Evolutionary conservation across 2,113 vertebrate genomes (phyloP).

Genomic region (Parus major): DNA sequence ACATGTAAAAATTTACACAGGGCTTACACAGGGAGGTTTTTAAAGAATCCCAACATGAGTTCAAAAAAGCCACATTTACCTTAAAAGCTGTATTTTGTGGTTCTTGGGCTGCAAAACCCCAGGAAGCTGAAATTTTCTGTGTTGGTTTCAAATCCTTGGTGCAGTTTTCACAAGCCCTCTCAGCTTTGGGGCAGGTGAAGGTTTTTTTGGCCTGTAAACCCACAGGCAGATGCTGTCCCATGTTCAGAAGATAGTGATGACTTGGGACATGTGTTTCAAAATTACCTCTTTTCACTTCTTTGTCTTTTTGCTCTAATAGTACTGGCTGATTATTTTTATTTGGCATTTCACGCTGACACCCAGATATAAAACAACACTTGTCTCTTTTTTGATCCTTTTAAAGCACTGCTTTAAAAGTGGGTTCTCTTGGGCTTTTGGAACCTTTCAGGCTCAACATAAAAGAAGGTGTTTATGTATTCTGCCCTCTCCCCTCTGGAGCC

Average conservation of each 20-base stretch:
- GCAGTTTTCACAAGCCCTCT: accelerated
- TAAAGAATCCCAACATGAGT: accelerated
- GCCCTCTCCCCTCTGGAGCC: neutral
- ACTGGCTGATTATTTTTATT: neutral
- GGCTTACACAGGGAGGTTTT: neutral
- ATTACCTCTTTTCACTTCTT: neutral
- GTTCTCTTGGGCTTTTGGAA: conserved; percentile 13
- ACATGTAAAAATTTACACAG: accelerated
- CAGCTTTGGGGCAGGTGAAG: neutral
- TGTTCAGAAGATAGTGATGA: neutral
- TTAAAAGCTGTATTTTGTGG: accelerated
- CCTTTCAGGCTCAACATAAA: conserved; percentile 14
- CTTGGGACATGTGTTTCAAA: neutral
- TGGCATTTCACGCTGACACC: neutral
- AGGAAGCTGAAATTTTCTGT: neutral
- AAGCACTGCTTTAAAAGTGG: neutral
- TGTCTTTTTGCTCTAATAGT: neutral
- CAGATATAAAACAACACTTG: neutral
- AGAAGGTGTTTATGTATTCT: neutral
- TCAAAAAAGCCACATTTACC: neutral
- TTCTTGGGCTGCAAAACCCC: accelerated
- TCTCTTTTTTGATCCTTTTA: neutral
- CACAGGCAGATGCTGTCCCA: accelerated
- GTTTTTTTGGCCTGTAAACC: too few species aligned
- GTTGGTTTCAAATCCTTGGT: neutral